Evolutionary conservation across 2,797 vertebrate species (phyloP).

Genomic region (Thamnophis elegans): DNA sequence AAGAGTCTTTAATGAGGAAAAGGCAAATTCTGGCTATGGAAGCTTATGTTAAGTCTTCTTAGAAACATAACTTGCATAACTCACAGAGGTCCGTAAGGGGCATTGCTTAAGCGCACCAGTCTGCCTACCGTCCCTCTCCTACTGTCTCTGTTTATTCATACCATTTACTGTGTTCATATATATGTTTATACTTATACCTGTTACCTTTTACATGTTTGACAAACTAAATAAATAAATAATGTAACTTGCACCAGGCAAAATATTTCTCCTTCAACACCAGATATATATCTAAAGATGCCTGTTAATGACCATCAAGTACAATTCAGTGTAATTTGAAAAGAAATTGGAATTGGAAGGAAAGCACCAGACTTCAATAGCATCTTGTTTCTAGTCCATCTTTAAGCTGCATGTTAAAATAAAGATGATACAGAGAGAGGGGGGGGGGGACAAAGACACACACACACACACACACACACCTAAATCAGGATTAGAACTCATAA

Average conservation of each 20-base stretch:
- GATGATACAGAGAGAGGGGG: too few species aligned
- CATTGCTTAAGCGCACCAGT: too few species aligned
- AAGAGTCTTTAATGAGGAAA: not conserved
- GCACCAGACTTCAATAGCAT: not conserved
- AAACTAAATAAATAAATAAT: too few species aligned
- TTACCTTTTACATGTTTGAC: too few species aligned
- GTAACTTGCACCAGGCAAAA: not conserved
- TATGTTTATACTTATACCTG: too few species aligned
- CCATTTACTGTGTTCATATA: too few species aligned
- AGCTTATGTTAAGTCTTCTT: not conserved
- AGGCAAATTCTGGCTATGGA: not conserved
- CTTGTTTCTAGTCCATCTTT: not conserved
- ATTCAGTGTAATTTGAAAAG: not conserved
- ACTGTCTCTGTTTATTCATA: too few species aligned
- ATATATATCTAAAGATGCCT: not conserved
- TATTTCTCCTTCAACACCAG: not conserved
- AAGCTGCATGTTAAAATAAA: not conserved
- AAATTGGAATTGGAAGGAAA: not conserved
- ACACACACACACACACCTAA: not conserved
- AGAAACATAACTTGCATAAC: not conserved
- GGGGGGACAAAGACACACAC: too few species aligned
- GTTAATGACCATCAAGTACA: not conserved
- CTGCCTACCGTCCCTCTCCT: too few species aligned
- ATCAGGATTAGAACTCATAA: not conserved
- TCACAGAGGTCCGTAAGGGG: too few species aligned